These are phyloP conservation scores for Hozukius guyotensis DNA, from an alignment of 2,797 vertebrate genomes.

Conservation along the genomic window DNA sequence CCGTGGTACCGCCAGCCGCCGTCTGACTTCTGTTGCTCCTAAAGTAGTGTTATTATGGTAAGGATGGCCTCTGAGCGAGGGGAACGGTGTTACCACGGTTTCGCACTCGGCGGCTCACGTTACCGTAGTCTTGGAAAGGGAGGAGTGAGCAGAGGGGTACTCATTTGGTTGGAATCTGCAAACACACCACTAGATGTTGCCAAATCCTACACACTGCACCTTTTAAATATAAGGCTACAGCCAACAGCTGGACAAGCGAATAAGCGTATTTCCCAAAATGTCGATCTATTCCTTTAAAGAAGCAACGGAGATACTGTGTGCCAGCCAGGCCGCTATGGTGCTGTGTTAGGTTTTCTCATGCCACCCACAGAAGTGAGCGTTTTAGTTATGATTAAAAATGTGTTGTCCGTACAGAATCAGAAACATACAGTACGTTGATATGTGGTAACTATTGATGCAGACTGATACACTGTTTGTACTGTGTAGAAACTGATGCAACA, in stretches of 20 bases:
- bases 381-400: background rate
- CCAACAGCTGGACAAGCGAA: background rate
- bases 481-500: background rate
- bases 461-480: background rate
- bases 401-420: background rate
- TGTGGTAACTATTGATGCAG: background rate
- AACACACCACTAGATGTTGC: no score
- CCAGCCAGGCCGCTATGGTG: background rate
- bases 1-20: no score
- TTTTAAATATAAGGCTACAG: no score
- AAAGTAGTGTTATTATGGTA: no score
- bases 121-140: no score
- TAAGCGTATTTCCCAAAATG: background rate
- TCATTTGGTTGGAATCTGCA: no score
- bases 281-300: background rate
- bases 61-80: accelerated
- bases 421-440: background rate
- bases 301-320: background rate
- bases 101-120: no score
- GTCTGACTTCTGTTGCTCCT: no score
- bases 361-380: background rate
- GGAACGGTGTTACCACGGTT: accelerated
- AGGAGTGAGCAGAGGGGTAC: no score
- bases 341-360: background rate
- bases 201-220: no score